Evolutionary conservation across 1,140 invertebrate species (phyloP).

Genomic region (Plodia interpunctella): DNA sequence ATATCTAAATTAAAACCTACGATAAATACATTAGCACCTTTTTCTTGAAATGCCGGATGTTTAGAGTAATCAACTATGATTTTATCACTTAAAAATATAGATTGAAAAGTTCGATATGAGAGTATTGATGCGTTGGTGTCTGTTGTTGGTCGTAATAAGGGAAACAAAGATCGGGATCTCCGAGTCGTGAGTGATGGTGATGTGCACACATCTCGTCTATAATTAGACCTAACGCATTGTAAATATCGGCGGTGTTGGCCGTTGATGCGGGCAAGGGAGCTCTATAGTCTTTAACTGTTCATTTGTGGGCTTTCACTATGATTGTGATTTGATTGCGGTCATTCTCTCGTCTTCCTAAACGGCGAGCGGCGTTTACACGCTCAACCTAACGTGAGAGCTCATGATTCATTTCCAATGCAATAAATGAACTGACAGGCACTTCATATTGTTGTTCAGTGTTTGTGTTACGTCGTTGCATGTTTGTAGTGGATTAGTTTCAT

Average conservation of each 20-base stretch:
- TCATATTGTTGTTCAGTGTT: constrained; percentile 17
- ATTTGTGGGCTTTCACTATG: constrained; percentile 58
- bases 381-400: constrained; percentile 31
- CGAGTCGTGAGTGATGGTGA: constrained; percentile 34
- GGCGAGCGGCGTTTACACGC: constrained; percentile 34
- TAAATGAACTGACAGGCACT: constrained; percentile 32
- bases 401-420: constrained; percentile 34
- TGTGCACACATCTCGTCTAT: constrained; percentile 28
- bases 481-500: constrained; percentile 12
- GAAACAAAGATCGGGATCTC: constrained; percentile 23
- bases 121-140: neutral
- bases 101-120: neutral
- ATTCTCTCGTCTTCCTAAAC: constrained; percentile 56
- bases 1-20: too few species aligned
- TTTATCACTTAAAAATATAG: neutral
- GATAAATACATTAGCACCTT: neutral
- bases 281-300: constrained; percentile 25
- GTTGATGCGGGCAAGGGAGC: constrained; percentile 13
- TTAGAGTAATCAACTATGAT: neutral
- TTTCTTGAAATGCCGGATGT: neutral
- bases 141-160: constrained; percentile 14
- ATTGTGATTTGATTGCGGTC: constrained; percentile 63
- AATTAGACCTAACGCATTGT: constrained; percentile 47
- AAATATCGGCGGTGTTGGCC: constrained; percentile 20
- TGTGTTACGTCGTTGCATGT: constrained; percentile 10